A percentile compares a stretch with the other conserved stretches of the same genome.
Conservation (phyloP, 53 echinoderm and acorn worm genomes). For the Patiria pectinifera region DNA sequence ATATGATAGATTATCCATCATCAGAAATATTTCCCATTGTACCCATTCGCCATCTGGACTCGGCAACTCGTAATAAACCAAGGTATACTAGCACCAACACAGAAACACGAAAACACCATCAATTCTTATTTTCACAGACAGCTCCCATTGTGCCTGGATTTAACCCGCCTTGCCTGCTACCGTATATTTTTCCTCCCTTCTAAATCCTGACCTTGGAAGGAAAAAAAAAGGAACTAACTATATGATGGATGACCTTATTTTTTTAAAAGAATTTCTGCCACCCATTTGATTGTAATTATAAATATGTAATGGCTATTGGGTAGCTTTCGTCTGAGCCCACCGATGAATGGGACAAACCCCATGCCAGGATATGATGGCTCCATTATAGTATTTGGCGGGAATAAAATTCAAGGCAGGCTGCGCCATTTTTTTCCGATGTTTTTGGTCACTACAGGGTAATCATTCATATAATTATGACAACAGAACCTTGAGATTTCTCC, state of each 20-base stretch:
- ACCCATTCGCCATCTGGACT: slow-evolving; percentile 23
- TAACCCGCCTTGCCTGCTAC: not conserved
- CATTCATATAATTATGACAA: too few species aligned
- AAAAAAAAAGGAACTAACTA: not conserved
- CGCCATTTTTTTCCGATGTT: not conserved
- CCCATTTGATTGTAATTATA: slow-evolving; percentile 37
- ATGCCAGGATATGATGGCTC: not conserved
- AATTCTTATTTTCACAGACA: slow-evolving; percentile 6
- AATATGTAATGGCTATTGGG: not conserved
- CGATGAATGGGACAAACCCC: not conserved
- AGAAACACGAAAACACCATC: slow-evolving; percentile 24
- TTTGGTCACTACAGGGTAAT: not conserved
- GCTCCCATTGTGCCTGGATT: slow-evolving; percentile 14
- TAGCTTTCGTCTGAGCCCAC: not conserved
- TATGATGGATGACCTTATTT: slow-evolving; percentile 21
- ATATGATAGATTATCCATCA: not conserved
- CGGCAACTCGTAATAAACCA: not conserved
- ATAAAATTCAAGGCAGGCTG: not conserved
- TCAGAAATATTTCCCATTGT: not conserved
- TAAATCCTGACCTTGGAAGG: slow-evolving; percentile 4
- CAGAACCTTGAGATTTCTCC: too few species aligned
- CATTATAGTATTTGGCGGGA: not conserved
- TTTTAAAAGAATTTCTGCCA: not conserved
- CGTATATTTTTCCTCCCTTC: not conserved
- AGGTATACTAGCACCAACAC: not conserved